Evolutionary conservation across 2,888 invertebrate genomes (phyloP), one percentile per base, ranked within the genome.

Genomic region (Orthosia cruda): DNA sequence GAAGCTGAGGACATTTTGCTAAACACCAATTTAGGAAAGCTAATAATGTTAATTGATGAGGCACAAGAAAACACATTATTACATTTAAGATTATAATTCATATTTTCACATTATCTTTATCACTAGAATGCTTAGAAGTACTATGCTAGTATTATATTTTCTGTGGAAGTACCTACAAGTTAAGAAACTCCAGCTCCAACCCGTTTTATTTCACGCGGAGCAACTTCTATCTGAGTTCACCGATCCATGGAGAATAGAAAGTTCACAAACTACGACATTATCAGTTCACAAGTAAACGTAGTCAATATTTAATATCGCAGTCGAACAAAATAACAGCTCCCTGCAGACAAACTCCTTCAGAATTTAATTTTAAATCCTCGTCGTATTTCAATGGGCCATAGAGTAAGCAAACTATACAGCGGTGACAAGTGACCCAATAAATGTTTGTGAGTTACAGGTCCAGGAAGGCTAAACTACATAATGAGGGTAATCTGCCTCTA

Each of bases 361-460:
- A 70, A 81, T 83, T 83, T 73, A 78, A 83, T 83, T 83, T 83
- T 71, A 77, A 83, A 77, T 80, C 69, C 69, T 57, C 55, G 50
- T 52, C 55, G 68, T 73, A 73, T 80, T 83, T 81, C 78, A 78
- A 80, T 65, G 54, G 71, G 40, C 0, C 76, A 69, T n/a, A 50
- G 75, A 76, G 0, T 61, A 26, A n/a, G 0, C 16, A 69, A 15
- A n/a, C 11, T 0, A 13, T 45, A 5, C 3, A 75, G 75, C 61
- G 11, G 23, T 4, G 68, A 20, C 45, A 40, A n/a, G 40, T 1
- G 1, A 57, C 1, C 16, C 9, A 57, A 7, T 7, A 40, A 40
- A 40, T 40, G 9, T 40, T 40, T 9, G 40, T 40, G 40, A 40
- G 40, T 40, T 40, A 9, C 40, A 40, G 40, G 40, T 9, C 40